Percentiles rank a stretch among this genome's conserved stretches.
Evolutionary conservation across 2,888 invertebrate genomes (phyloP).

Genomic region (Spodoptera exigua): DNA sequence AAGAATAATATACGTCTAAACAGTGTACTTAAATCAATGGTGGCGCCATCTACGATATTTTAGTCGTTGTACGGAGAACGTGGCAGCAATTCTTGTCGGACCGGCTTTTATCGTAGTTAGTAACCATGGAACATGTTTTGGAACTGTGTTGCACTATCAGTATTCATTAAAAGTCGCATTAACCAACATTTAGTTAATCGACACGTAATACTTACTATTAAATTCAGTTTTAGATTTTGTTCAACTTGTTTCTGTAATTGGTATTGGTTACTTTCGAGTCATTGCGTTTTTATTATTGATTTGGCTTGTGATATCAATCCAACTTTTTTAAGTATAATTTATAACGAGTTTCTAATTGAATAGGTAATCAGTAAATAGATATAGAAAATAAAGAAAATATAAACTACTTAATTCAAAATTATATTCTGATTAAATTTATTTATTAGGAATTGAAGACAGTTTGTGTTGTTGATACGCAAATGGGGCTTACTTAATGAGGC

Average conservation of each 20-base stretch:
- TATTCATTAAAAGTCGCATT: conserved; percentile 59
- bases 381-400: no score
- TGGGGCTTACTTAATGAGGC: no score
- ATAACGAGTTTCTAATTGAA: no score
- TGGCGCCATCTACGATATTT: conserved; percentile 24
- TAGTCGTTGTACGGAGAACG: conserved; percentile 11
- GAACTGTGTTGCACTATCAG: conserved; percentile 45
- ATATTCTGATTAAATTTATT: no score
- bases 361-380: no score
- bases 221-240: conserved; percentile 31
- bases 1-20: no score
- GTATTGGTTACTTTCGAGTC: conserved; percentile 8
- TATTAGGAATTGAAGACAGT: no score
- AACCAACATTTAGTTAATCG: conserved; percentile 64
- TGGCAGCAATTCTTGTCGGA: conserved; percentile 32
- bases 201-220: conserved; percentile 52
- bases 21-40: conserved; percentile 28
- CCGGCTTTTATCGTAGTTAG: conserved; percentile 45
- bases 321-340: background rate
- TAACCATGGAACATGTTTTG: conserved; percentile 41
- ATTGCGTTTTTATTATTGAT: background rate
- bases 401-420: no score
- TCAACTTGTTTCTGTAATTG: conserved; percentile 18
- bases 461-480: no score
- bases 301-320: background rate